A percentile compares a stretch with the other conserved stretches of the same genome.
phyloP scores from a whole-genome alignment of 2,797 vertebrate genomes.

The Phyllotis vaccarum region DNA sequence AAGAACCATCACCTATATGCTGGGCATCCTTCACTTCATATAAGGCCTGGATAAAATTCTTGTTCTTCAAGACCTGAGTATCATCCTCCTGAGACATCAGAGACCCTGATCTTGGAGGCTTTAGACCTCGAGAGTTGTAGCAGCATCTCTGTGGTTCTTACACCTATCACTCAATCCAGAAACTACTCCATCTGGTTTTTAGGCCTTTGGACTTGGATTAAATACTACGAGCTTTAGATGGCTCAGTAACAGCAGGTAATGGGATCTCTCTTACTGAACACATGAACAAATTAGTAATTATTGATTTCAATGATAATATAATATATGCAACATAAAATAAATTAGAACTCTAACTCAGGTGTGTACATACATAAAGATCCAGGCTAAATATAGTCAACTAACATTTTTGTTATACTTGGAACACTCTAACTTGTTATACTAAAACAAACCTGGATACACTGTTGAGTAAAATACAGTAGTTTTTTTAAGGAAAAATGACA shows the following conservation, averaged over 20 bases:
- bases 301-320: not conserved
- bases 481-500: not conserved
- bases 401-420: not conserved
- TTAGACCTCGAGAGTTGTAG: not conserved
- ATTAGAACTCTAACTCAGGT: not conserved
- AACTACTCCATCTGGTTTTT: not conserved
- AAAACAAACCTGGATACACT: not conserved
- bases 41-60: not conserved
- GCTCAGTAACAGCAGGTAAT: not conserved
- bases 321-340: not conserved
- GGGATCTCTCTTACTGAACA: not conserved
- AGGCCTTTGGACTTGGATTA: not conserved
- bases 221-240: not conserved
- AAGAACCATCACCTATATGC: not conserved
- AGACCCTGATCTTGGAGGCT: not conserved
- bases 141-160: not conserved
- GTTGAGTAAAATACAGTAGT: conserved; percentile 8
- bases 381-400: not conserved
- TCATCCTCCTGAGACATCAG: not conserved
- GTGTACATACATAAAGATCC: not conserved
- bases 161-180: not conserved
- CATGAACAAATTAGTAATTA: not conserved
- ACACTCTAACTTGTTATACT: not conserved
- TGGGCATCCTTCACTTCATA: not conserved
- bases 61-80: not conserved